Percentiles rank a stretch among this genome's conserved stretches.
These are phyloP conservation scores for Ammodramus savannarum DNA, from an alignment of 2,113 vertebrate species.

Conservation along the genomic window DNA sequence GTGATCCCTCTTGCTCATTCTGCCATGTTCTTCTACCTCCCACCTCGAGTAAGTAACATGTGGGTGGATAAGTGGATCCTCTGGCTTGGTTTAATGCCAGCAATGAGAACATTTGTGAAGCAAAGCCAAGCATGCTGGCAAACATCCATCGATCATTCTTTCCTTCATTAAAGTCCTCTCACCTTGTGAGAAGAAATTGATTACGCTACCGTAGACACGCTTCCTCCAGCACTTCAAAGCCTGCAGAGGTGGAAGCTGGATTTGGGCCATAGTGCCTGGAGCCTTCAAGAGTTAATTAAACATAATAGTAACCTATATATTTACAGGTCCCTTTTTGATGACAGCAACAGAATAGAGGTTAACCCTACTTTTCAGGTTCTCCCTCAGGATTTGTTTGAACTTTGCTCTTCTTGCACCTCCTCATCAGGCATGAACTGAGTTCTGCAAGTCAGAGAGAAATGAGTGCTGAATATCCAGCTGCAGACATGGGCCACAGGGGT, in stretches of 20 bases:
- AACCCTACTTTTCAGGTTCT: slow-evolving; percentile 57
- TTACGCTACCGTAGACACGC: slow-evolving; percentile 24
- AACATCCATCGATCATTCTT: slow-evolving; percentile 39
- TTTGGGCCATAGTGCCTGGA: slow-evolving; percentile 48
- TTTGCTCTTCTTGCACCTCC: slow-evolving; percentile 32
- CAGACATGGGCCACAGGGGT: neutral
- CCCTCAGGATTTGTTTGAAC: slow-evolving; percentile 58
- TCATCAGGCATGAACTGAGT: neutral
- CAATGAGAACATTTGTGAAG: slow-evolving; percentile 44
- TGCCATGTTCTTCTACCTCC: slow-evolving; percentile 6
- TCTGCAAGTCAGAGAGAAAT: neutral
- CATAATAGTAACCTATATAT: slow-evolving; percentile 57
- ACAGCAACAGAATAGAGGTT: slow-evolving; percentile 62
- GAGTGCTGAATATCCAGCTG: neutral
- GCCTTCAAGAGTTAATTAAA: slow-evolving; percentile 63
- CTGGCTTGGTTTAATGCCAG: slow-evolving; percentile 23
- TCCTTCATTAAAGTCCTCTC: slow-evolving; percentile 56
- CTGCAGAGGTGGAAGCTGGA: slow-evolving; percentile 61
- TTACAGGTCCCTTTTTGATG: slow-evolving; percentile 57
- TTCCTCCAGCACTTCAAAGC: slow-evolving; percentile 58
- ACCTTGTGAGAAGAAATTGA: slow-evolving; percentile 64
- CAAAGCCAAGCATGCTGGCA: slow-evolving; percentile 46
- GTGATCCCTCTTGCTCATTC: neutral
- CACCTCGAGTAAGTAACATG: neutral
- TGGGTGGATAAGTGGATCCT: slow-evolving; percentile 20